phyloP scores from a whole-genome alignment of 2,888 invertebrate species.

The Caradrina kadenii region DNA sequence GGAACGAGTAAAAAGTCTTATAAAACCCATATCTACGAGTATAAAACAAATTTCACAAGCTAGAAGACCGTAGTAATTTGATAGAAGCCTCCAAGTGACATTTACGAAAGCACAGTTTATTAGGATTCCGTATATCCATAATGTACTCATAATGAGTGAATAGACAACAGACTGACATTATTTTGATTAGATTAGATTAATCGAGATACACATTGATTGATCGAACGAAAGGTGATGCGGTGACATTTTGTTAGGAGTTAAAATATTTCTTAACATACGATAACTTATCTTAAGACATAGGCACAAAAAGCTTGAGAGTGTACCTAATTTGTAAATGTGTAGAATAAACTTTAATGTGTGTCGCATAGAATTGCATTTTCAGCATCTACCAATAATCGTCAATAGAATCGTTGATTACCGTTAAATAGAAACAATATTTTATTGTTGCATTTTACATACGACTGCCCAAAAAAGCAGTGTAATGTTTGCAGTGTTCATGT shows the following conservation, averaged over 20 bases:
- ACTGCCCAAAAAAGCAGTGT: no score
- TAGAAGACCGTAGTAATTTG: not conserved
- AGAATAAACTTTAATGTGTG: not conserved
- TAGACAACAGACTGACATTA: conserved; percentile 41
- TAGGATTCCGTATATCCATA: conserved; percentile 26
- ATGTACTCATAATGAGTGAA: conserved; percentile 33
- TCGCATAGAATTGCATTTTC: no score
- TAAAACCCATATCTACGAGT: not conserved
- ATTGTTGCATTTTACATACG: no score
- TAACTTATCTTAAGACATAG: conserved; percentile 9
- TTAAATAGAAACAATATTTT: no score
- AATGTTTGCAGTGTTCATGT: no score
- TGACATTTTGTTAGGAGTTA: conserved; percentile 29
- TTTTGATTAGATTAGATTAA: conserved; percentile 57
- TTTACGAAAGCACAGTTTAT: conserved; percentile 51
- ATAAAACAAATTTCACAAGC: not conserved
- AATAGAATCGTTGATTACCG: no score
- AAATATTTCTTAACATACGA: conserved; percentile 45
- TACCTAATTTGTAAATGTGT: conserved; percentile 22
- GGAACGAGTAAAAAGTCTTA: not conserved
- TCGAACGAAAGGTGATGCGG: conserved; percentile 45
- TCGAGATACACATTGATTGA: conserved; percentile 51
- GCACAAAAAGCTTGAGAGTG: conserved; percentile 37
- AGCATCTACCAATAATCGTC: no score
- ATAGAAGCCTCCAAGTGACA: conserved; percentile 6